Percentiles rank a stretch among this genome's conserved stretches.
Conservation (phyloP, 2,113 vertebrate genomes). For the Sinocyclocheilus anshuiensis region DNA sequence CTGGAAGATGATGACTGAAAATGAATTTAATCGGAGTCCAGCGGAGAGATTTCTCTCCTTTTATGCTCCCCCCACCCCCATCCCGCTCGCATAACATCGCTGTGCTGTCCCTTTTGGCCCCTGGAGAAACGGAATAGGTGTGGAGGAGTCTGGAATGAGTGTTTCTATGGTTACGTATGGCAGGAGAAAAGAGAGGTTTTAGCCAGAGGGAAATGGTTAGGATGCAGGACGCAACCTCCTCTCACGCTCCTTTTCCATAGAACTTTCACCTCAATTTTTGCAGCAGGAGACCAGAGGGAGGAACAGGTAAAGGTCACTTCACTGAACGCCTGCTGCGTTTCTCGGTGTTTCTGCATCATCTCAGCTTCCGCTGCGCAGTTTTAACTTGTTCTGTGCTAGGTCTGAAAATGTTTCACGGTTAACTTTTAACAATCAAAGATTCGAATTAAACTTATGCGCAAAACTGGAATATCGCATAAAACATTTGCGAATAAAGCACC, state of each 20-base stretch:
- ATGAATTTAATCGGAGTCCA: constrained; percentile 29
- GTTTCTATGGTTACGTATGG: constrained; percentile 43
- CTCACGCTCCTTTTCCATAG: constrained; percentile 2
- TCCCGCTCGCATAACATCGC: background rate
- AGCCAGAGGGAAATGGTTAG: constrained; percentile 12
- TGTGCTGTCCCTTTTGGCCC: constrained; percentile 33
- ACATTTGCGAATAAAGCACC: too few species aligned
- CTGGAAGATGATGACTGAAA: constrained; percentile 25
- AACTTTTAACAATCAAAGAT: background rate
- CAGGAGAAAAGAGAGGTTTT: constrained; percentile 9
- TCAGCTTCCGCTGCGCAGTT: background rate
- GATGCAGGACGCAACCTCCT: constrained; percentile 30
- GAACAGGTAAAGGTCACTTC: constrained; percentile 15
- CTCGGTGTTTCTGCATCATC: background rate
- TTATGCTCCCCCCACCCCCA: background rate
- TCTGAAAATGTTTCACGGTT: background rate
- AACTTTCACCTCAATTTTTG: constrained; percentile 40
- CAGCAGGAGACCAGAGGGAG: constrained; percentile 21
- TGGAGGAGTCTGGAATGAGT: constrained; percentile 17
- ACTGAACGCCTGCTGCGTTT: constrained; percentile 17
- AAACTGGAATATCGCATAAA: too few species aligned
- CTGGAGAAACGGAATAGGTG: constrained; percentile 25
- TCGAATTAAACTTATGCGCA: too few species aligned
- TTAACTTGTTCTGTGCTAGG: background rate
- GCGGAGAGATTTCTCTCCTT: constrained; percentile 6